phyloP scores from a whole-genome alignment of 2,888 invertebrate genomes.

The Eulithis testata region DNA sequence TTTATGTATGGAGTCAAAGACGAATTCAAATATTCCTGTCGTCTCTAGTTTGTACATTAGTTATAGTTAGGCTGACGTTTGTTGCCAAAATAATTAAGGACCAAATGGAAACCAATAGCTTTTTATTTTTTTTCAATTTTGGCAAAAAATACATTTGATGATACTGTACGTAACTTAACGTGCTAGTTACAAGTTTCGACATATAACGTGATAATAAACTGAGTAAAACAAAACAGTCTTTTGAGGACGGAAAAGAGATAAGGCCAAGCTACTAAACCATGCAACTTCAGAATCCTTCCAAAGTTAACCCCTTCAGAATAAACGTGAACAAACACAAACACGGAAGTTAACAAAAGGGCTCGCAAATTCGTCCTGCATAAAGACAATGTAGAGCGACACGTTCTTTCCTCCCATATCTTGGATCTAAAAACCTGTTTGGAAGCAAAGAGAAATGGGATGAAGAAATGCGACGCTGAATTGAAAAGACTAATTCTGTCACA shows the following conservation, averaged over 20 bases:
- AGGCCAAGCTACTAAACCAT: not conserved
- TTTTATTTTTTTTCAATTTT: too few relatives aligned
- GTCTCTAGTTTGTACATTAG: not conserved
- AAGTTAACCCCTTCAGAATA: not conserved
- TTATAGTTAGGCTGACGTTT: not conserved
- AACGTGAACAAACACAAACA: slow-evolving; percentile 8
- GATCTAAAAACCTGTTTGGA: slow-evolving; percentile 14
- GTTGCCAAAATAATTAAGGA: not conserved
- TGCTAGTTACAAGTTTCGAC: too few relatives aligned
- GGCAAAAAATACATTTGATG: too few relatives aligned
- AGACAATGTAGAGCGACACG: slow-evolving; percentile 29
- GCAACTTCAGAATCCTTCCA: not conserved
- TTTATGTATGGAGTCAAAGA: too few relatives aligned
- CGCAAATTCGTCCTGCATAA: slow-evolving; percentile 15
- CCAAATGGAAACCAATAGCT: not conserved
- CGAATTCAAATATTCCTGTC: too few relatives aligned
- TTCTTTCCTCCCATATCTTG: slow-evolving; percentile 25
- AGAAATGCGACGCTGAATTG: slow-evolving; percentile 7
- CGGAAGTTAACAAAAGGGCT: slow-evolving; percentile 24
- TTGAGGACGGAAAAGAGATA: not conserved
- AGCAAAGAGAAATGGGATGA: slow-evolving; percentile 3
- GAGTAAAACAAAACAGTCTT: too few relatives aligned
- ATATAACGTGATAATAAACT: too few relatives aligned
- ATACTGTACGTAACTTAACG: too few relatives aligned
- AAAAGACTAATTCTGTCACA: not conserved